A percentile compares a stretch with the other conserved stretches of the same genome.
These are phyloP conservation scores for Drosophila subsilvestris DNA, from an alignment of 2,888 invertebrate genomes.

Conservation along the genomic window DNA sequence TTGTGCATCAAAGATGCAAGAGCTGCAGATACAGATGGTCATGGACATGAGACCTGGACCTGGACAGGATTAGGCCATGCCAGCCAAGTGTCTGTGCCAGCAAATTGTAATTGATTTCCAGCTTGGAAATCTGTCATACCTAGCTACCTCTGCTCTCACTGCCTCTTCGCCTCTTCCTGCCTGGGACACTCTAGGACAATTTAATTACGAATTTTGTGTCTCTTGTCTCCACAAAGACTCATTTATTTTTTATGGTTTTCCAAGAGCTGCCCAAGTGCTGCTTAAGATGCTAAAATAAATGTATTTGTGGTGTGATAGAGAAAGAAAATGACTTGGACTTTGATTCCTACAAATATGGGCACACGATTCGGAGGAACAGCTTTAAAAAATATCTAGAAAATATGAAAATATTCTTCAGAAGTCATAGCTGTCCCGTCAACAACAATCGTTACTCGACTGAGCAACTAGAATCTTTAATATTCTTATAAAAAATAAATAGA, in stretches of 20 bases:
- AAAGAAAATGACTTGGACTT: background rate
- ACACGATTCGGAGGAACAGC: background rate
- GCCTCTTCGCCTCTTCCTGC: background rate
- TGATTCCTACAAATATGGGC: background rate
- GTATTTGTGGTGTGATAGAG: background rate
- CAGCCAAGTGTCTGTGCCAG: conserved; percentile 33
- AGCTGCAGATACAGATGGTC: conserved; percentile 17
- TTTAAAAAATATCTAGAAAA: background rate
- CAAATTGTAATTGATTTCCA: conserved; percentile 63
- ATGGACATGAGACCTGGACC: conserved; percentile 23
- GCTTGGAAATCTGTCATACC: conserved; percentile 27
- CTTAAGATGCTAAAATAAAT: background rate
- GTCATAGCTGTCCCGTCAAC: no score
- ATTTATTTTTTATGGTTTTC: conserved; percentile 43
- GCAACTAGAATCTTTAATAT: background rate
- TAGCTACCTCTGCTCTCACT: background rate
- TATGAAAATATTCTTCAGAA: no score
- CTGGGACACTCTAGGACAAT: conserved; percentile 23
- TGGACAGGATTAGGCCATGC: conserved; percentile 47
- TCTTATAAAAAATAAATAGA: background rate
- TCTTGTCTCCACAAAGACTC: conserved; percentile 16
- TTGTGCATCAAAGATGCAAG: conserved; percentile 68
- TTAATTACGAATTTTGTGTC: conserved; percentile 45
- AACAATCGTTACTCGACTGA: no score
- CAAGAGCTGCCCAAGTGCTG: conserved; percentile 15